Base-by-base conservation (phyloP, 2,113 vertebrate species). In the Toxostoma redivivum region DNA sequence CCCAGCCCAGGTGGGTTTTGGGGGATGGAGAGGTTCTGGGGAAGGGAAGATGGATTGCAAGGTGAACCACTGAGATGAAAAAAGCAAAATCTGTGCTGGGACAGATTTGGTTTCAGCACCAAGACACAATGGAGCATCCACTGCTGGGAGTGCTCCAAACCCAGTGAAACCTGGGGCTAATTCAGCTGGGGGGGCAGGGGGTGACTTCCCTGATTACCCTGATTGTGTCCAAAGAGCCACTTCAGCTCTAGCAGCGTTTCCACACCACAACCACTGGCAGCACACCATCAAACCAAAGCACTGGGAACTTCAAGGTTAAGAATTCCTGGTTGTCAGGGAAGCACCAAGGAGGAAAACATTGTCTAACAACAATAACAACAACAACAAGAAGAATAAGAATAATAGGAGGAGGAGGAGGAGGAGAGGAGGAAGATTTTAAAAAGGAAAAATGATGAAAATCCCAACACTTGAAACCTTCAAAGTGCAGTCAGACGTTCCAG, bases 231-330 rank as follows among this genome's bases (percentile, higher is more conserved):
- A n/a, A 61, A 73, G 62, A 89, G n/a, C 23, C 66, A 15, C 44
- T 88, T 72, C 1, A 77, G 35, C 47, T 74, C 61, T 4, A 22
- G 38, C 15, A 25, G 37, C 4, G 24, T 54, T 87, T 85, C 65
- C 3, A 28, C 38, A 28, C 28, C 5, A 8, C 40, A 86, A 51
- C 40, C 64, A n/a, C 42, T 25, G 65, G 62, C 79, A 92, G 58
- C 33, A 27, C 33, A 44, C 0, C 21, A 58, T 42, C 77, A 44
- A 81, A 79, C 31, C 6, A 4, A 61, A 86, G 38, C 69, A 18
- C 27, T 85, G 70, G 74, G 71, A 81, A 60, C 77, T 86, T 81
- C 86, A 90, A 62, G 84, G 66, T 62, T 80, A 88, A 82, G 72
- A 81, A 90, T 88, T 73, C 50, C 81, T 65, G 64, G n/a, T 50